Evolutionary conservation across 2,113 vertebrate genomes (phyloP), one percentile per base, ranked within the genome.

Genomic region (Egretta garzetta): DNA sequence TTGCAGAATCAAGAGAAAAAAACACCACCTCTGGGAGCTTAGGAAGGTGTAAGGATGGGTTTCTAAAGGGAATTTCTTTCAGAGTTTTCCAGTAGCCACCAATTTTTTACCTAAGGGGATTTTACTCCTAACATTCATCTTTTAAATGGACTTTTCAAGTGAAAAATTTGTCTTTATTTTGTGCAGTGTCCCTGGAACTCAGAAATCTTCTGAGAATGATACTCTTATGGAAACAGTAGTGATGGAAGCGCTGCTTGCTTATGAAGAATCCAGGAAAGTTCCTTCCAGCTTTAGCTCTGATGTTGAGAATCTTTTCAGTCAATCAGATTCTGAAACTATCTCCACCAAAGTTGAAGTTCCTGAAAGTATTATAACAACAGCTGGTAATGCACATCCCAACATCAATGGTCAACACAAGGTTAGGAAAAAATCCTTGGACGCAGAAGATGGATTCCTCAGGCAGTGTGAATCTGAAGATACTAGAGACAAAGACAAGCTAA

Each of bases 301-400:
- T 9, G 73, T 76, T 32, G 89, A 96, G 93, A 93, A 88, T 63
- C 70, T 76, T 39, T 71, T 77, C 52, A 56, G 39, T 43, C 73
- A 35, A 32, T 41, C 73, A 6, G 95, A 97, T 68, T 88, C 95
- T 56, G 77, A 95, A 59, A 45, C 50, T 64, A 41, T 73, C 62
- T 56, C 97, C 85, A 96, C 98, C 98, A 98, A 97, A 98, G 98
- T 98, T 85, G 97, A 63, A 18, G 60, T 56, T 71, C 50, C 95
- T 23, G 94, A 94, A 77, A 96, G 74, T 77, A 32, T 75, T 63
- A 35, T 67, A 14, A 62, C 91, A 43, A 66, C 94, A 66, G 87
- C 95, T 20, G 94, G 95, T 27, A 96, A 93, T n/a, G 33, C 50
- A 6, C 67, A 88, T 80, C 88, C 93, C 20, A 63, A 37, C 12